Conservation (phyloP, 2,797 vertebrate genomes). For the Tapera naevia region DNA sequence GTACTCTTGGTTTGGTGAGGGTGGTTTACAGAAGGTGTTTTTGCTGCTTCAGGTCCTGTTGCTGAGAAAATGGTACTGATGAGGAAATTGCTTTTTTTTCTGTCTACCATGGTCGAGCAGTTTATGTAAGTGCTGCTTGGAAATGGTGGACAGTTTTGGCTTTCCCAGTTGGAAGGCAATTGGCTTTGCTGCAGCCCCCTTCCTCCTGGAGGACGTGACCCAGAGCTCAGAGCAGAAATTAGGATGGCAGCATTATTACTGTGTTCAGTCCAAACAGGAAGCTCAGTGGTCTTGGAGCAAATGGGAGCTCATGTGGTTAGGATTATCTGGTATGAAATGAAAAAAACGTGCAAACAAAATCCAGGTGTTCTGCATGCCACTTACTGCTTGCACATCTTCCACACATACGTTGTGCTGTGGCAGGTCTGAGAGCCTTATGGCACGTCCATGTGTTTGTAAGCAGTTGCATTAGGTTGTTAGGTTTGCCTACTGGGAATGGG, state of each 20-base stretch:
- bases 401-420: rapidly evolving
- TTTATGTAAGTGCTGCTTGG: background rate
- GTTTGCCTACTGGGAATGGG: rapidly evolving
- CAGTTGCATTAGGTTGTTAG: background rate
- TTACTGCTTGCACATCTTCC: background rate
- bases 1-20: background rate
- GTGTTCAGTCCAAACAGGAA: rapidly evolving
- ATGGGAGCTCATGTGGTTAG: rapidly evolving
- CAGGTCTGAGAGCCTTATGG: background rate
- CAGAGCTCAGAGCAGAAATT: background rate
- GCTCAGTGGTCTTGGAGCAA: background rate
- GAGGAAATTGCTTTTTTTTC: background rate
- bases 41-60: background rate
- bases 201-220: background rate
- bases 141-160: background rate
- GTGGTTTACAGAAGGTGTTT: background rate
- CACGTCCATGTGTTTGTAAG: rapidly evolving
- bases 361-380: rapidly evolving
- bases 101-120: background rate
- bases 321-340: background rate
- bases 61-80: background rate
- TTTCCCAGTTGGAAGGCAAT: background rate
- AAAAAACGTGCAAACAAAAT: background rate
- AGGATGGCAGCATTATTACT: rapidly evolving
- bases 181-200: background rate